phyloP scores from a whole-genome alignment of 2,888 invertebrate species.

The Cephus runcator region DNA sequence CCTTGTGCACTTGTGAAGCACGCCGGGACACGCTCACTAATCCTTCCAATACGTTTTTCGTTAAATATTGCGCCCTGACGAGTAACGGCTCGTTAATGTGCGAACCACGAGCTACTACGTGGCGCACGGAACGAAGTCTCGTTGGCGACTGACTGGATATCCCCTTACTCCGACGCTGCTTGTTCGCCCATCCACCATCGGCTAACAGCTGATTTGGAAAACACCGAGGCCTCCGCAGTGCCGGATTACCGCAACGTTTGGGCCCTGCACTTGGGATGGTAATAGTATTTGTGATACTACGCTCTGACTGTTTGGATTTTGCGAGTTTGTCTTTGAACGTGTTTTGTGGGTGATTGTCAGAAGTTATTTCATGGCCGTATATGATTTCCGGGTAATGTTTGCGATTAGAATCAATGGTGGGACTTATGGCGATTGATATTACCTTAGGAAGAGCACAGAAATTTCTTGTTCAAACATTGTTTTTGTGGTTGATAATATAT shows the following conservation, averaged over 20 bases:
- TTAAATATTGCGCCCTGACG: neutral
- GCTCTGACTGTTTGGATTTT: neutral
- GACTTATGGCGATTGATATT: neutral
- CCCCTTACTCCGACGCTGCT: slow-evolving; percentile 8
- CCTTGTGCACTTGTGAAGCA: neutral
- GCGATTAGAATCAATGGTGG: neutral
- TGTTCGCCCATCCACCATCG: slow-evolving; percentile 2
- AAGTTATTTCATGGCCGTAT: neutral
- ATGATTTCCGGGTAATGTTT: neutral
- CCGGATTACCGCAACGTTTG: neutral
- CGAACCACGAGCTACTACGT: slow-evolving; percentile 5
- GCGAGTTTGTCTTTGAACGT: neutral
- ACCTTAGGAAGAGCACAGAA: neutral
- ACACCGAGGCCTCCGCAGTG: slow-evolving; percentile 34
- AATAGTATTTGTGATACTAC: neutral
- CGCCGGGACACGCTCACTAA: neutral
- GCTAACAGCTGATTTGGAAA: slow-evolving; percentile 60
- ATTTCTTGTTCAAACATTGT: neutral
- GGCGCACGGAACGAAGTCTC: slow-evolving; percentile 40
- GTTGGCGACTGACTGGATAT: slow-evolving; percentile 39
- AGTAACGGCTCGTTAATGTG: neutral
- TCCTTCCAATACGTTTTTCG: neutral
- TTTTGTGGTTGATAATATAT: neutral
- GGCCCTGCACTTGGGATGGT: neutral
- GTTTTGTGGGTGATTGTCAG: neutral